Conservation (phyloP, 2,113 vertebrate species). For the Tenrec ecaudatus region DNA sequence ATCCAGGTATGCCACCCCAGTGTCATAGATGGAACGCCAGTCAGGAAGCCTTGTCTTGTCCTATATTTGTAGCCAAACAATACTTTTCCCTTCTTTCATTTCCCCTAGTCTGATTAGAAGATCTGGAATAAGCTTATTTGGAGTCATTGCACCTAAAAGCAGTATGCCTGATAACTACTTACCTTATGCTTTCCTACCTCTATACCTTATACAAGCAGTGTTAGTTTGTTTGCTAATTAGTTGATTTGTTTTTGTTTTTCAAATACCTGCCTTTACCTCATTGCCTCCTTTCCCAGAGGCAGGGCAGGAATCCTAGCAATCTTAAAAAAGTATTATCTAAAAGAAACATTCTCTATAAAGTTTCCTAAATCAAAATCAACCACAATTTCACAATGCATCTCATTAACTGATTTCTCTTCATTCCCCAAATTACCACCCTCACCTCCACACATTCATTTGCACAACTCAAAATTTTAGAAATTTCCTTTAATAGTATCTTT, state of each 20-base stretch:
- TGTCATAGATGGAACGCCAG: neutral
- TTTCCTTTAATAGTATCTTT: neutral
- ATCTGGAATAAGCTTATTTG: neutral
- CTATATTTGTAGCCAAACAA: neutral
- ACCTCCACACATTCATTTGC: neutral
- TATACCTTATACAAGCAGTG: neutral
- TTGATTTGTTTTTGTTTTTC: conserved; percentile 17
- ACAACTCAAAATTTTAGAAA: conserved; percentile 17
- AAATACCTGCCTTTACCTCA: neutral
- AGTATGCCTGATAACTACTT: neutral
- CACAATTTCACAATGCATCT: conserved; percentile 5
- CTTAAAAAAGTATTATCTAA: conserved; percentile 17
- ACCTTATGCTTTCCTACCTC: neutral
- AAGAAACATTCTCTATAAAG: conserved; percentile 11
- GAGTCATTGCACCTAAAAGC: neutral
- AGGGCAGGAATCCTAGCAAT: neutral
- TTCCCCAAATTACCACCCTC: neutral
- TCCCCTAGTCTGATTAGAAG: neutral
- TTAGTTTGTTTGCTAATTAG: neutral
- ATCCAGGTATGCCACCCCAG: neutral
- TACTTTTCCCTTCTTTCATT: neutral
- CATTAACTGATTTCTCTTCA: neutral
- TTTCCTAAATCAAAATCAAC: conserved; percentile 1
- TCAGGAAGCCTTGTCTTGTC: neutral
- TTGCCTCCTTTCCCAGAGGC: neutral